Percentiles rank a stretch among this genome's conserved stretches.
These are phyloP conservation scores for Melanaphis sacchari DNA, from an alignment of 1,140 invertebrate species.

Conservation along the genomic window DNA sequence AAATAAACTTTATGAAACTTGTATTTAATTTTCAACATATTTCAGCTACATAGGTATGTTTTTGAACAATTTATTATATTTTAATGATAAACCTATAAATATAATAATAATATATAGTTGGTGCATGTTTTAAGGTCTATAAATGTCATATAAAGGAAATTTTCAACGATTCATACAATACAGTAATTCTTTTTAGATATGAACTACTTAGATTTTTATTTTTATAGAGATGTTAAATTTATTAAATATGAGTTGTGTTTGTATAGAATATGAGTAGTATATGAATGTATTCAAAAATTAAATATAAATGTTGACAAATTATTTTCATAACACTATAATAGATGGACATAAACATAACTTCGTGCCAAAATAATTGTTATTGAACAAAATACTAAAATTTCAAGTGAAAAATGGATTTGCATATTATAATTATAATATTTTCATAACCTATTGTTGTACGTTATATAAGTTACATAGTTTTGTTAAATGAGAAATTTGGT, in stretches of 20 bases:
- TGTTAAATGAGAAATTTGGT: neutral
- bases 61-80: slow-evolving; percentile 7
- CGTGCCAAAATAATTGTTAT: neutral
- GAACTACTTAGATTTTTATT: neutral
- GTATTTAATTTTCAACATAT: neutral
- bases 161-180: neutral
- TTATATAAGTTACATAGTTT: neutral
- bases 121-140: neutral
- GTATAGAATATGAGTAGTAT: neutral
- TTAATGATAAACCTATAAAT: neutral
- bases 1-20: neutral
- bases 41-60: neutral
- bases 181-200: neutral
- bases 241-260: neutral
- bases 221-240: neutral
- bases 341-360: neutral
- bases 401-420: neutral
- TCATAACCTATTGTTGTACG: too few relatives aligned
- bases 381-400: neutral
- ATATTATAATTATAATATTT: neutral
- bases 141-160: neutral
- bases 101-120: neutral
- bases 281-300: neutral
- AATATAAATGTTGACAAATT: neutral
- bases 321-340: neutral